Base-by-base conservation (phyloP, 2,113 vertebrate species). In the Oryzias celebensis region DNA sequence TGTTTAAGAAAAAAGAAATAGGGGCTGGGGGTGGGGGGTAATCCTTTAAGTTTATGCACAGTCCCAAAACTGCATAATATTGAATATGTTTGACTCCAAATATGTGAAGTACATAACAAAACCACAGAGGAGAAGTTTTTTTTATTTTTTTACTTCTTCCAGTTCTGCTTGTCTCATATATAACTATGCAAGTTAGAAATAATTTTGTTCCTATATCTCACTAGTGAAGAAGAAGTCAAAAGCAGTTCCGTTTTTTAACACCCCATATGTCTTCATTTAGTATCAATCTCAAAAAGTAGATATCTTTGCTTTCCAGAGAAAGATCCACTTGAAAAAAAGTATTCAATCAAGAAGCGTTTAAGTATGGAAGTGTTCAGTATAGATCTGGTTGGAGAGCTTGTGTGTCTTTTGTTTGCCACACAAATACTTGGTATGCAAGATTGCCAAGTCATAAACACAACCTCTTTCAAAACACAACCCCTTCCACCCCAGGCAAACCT, bases 211-310 rank as follows among this genome's bases (percentile, higher is more conserved):
- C 76, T 78, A 62, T 73, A 81, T 86, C 63, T 59, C 62, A 6
- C 71, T 81, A 88, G 90, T 84, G 78, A 81, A 87, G 75, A 63
- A 73, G 77, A 87, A 76, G 58, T 52, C 22, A 53, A 72, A 67
- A 87, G 79, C 85, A 87, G 81, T 90, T 91, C 86, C 89, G 89
- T 90, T 87, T 20, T 64, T 64, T 65, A 54, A 68, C 52, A 7
- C 59, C 65, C 58, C 44, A 83, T 89, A 65, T 71, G 75, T 90
- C 88, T 89, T 88, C 73, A 88, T 91, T 90, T 88, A 78, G 71
- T 71, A 48, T 48, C 41, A 16, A 48, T 18, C 4, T 48, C 52
- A 77, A 51, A 52, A 65, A 68, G 68, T 68, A 41, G 62, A 80
- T 57, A 57, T 59, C 54, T 45, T 44, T 65, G 44, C 47, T 46